phyloP scores from a whole-genome alignment of 2,113 vertebrate genomes.

The Erythrocercus mccallii region DNA sequence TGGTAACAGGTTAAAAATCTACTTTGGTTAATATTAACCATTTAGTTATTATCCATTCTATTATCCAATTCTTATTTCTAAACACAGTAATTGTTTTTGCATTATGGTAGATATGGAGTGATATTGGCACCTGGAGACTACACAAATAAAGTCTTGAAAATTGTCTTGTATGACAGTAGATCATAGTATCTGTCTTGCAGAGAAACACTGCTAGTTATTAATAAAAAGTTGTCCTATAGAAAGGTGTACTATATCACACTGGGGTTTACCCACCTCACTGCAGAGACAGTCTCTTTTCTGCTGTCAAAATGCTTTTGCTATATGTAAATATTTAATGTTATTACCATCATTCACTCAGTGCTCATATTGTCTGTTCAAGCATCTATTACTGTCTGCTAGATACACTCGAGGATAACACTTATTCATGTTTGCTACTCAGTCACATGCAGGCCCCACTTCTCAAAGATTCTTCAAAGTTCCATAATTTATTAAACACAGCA shows the following conservation, averaged over 20 bases:
- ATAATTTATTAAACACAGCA: constrained; percentile 71
- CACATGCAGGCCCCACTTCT: constrained; percentile 58
- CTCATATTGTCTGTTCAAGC: constrained; percentile 73
- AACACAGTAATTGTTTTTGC: background rate
- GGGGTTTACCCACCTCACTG: constrained; percentile 45
- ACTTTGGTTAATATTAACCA: background rate
- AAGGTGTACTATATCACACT: background rate
- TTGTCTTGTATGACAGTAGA: background rate
- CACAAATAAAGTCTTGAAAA: background rate
- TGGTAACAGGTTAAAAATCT: background rate
- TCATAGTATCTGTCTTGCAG: background rate
- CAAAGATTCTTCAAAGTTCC: constrained; percentile 70
- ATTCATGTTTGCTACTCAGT: constrained; percentile 70
- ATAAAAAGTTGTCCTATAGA: constrained; percentile 37
- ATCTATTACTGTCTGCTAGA: constrained; percentile 70
- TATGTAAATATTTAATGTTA: constrained; percentile 78
- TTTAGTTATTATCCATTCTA: background rate
- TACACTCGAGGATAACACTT: constrained; percentile 68
- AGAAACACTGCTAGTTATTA: constrained; percentile 6
- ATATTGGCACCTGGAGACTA: background rate
- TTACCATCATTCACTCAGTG: constrained; percentile 72
- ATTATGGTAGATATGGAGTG: background rate
- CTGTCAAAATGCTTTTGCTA: constrained; percentile 54
- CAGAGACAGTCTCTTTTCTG: constrained; percentile 39
- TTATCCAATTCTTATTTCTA: background rate